Conservation (phyloP, 2,888 invertebrate genomes). For the Coelogynopora nodosa region DNA sequence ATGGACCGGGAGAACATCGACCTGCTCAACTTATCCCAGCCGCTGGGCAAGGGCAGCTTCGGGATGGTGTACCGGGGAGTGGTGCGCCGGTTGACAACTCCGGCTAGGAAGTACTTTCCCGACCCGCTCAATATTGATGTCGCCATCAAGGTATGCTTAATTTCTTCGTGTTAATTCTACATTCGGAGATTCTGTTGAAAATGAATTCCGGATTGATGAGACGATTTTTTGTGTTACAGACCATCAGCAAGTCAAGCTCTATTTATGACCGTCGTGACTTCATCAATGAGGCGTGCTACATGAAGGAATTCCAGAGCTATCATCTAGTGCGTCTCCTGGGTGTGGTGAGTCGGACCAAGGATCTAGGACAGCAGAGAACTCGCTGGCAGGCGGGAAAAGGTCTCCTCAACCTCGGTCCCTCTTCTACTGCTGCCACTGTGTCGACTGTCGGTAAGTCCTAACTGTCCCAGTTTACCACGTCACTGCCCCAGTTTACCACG, state of each 20-base stretch:
- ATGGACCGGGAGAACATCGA: not conserved
- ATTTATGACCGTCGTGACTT: slow-evolving; percentile 68
- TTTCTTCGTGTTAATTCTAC: too few species aligned
- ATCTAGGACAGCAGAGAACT: not conserved
- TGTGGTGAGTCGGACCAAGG: slow-evolving; percentile 68
- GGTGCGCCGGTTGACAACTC: slow-evolving; percentile 30
- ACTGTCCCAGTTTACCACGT: too few species aligned
- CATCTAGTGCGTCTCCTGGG: slow-evolving; percentile 86
- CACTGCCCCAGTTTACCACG: too few species aligned
- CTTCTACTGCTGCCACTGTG: too few species aligned
- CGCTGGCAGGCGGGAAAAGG: too few species aligned
- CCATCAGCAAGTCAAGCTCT: not conserved
- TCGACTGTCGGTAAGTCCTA: too few species aligned
- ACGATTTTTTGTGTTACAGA: too few species aligned
- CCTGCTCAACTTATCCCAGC: not conserved
- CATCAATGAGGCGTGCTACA: slow-evolving; percentile 87
- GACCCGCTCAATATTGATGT: not conserved
- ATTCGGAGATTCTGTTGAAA: too few species aligned
- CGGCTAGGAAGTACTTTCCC: not conserved
- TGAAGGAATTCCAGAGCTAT: slow-evolving; percentile 76
- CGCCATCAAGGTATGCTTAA: slow-evolving; percentile 21
- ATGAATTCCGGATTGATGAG: too few species aligned
- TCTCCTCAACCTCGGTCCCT: too few species aligned
- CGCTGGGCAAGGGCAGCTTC: slow-evolving; percentile 42
- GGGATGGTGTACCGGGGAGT: slow-evolving; percentile 40